phyloP scores from a whole-genome alignment of 2,888 invertebrate species.

The Drosophila imparisetae region DNA sequence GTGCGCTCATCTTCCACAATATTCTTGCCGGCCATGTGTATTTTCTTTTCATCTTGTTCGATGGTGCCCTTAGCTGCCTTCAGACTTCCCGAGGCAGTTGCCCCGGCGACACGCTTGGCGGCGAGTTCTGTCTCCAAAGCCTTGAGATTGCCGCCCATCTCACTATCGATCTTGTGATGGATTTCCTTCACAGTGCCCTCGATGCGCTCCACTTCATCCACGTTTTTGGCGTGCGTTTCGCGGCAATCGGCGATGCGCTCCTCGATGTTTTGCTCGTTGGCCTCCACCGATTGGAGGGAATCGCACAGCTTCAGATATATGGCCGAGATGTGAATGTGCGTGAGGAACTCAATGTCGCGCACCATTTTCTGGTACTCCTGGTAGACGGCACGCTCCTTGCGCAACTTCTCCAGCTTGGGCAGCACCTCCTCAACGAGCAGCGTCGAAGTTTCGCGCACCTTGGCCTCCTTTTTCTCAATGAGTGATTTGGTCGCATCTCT shows the following conservation, averaged over 20 bases:
- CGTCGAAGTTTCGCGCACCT: constrained; percentile 93
- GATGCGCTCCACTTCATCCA: constrained; percentile 86
- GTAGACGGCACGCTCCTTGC: constrained; percentile 93
- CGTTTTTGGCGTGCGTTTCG: constrained; percentile 86
- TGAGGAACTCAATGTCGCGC: constrained; percentile 93
- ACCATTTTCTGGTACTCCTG: constrained; percentile 94
- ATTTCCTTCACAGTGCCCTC: constrained; percentile 87
- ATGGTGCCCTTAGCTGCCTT: constrained; percentile 89
- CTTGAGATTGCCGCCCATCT: constrained; percentile 88
- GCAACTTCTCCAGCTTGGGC: constrained; percentile 94
- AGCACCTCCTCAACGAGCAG: constrained; percentile 93
- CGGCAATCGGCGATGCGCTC: constrained; percentile 87
- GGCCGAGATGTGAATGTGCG: constrained; percentile 86
- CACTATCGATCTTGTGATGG: constrained; percentile 88
- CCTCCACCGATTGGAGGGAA: constrained; percentile 85
- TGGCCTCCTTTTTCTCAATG: constrained; percentile 96
- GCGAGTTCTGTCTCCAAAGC: constrained; percentile 88
- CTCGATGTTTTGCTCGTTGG: constrained; percentile 86
- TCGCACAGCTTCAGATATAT: constrained; percentile 85
- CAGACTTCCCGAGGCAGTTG: constrained; percentile 87
- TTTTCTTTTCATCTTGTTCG: constrained; percentile 88
- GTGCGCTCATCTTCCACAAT: constrained; percentile 89
- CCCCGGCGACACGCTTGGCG: constrained; percentile 88
- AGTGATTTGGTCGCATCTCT: constrained; percentile 93
- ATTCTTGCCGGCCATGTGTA: constrained; percentile 88